Evolutionary conservation across 2,797 vertebrate species (phyloP).

Genomic region (Cottoperca gobio): DNA sequence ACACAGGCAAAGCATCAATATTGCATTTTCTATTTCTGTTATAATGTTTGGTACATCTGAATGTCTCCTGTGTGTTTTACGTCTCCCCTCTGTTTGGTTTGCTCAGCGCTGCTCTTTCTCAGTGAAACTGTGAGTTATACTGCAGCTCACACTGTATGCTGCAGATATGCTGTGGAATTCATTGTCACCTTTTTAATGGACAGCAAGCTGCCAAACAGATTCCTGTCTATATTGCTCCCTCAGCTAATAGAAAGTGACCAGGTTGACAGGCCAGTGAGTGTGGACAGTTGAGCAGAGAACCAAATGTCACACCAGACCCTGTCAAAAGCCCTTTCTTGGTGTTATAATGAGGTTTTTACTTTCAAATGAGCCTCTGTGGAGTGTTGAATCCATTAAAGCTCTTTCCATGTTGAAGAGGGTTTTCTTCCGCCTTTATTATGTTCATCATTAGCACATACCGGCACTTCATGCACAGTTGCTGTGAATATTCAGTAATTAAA

Average conservation of each 20-base stretch:
- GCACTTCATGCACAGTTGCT: conserved; percentile 13
- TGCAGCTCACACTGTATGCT: conserved; percentile 42
- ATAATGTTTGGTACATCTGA: conserved; percentile 55
- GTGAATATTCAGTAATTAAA: conserved; percentile 55
- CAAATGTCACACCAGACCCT: conserved; percentile 78
- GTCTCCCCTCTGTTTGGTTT: conserved; percentile 40
- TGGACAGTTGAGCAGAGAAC: conserved; percentile 73
- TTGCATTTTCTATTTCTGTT: conserved; percentile 65
- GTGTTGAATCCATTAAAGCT: conserved; percentile 62
- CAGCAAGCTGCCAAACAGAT: conserved; percentile 79
- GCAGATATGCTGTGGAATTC: conserved; percentile 69
- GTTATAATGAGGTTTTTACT: conserved; percentile 80
- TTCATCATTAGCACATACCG: conserved; percentile 57
- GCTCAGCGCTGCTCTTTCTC: conserved; percentile 31
- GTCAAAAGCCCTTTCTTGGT: conserved; percentile 76
- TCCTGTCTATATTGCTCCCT: conserved; percentile 64
- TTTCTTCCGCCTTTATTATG: conserved; percentile 66
- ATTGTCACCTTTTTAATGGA: conserved; percentile 80
- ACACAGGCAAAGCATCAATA: conserved; percentile 56
- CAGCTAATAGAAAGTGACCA: conserved; percentile 83
- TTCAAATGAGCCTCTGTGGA: conserved; percentile 66
- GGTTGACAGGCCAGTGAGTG: conserved; percentile 75
- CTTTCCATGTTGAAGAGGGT: conserved; percentile 60
- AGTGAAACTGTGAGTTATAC: conserved; percentile 48
- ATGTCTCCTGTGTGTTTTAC: conserved; percentile 48